Evolutionary conservation across 2,797 vertebrate species (phyloP), one percentile per base, ranked within the genome.

Genomic region (Acrocephalus scirpaceus): DNA sequence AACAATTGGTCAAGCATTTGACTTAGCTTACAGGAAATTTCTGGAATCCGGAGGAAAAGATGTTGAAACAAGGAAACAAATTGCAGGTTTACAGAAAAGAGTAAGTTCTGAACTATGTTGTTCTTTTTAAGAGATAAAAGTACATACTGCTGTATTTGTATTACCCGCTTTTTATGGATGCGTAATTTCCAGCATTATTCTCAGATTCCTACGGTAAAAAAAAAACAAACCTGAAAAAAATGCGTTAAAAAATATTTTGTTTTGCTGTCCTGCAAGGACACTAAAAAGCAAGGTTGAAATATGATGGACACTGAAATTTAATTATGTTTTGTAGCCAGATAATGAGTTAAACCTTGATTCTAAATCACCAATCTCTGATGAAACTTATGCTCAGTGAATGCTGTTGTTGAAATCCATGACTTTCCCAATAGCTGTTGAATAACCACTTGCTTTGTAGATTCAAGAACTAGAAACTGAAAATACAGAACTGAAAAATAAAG

Each of bases 1-100:
- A 90, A 99, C 99, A 56, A 99, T 99, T 80, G 99, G 99, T 30
- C 99, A 99, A 98, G 99, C 99, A 3, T 99, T 99, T 95, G 99
- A 99, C 97, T 97, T 99, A 97, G 99, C 99, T 70, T 99, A 99
- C 97, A 99, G 99, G 98, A 99, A 99, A 97, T 99, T 99, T 96
- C 98, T 99, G 96, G 99, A 99, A 97, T 99, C 99, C 0, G 99
- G 99, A 95, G 99, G 99, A 95, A 99, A 99, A 98, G 99, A 99
- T 50, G 99, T 99, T 88, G 99, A 99, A 93, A 99, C 99, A 51
- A 98, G 99, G 97, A 99, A 99, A 97, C 99, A 99, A 98, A 99
- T 99, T 65, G 99, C 99, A 92, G 98, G 96, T 60, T 98, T 99
- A 76, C 99, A 99, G 98, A 99, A 99, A 97, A 98, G 99, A 98